phyloP scores from a whole-genome alignment of 1,140 invertebrate genomes.

The Drusus annulatus region DNA sequence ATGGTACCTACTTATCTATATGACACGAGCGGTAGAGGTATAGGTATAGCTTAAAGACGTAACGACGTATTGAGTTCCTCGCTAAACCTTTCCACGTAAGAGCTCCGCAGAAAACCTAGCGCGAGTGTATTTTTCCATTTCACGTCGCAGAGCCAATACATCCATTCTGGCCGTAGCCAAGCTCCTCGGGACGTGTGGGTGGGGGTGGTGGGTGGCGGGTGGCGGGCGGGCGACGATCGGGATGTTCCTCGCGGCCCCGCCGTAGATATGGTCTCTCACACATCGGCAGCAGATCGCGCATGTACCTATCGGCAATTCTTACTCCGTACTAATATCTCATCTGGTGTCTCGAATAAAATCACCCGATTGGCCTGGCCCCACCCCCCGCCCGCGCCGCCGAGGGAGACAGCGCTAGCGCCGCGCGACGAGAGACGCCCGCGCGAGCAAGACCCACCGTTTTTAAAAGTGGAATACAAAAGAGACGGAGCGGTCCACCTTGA shows the following conservation, averaged over 20 bases:
- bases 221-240: neutral
- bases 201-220: neutral
- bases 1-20: too few relatives aligned
- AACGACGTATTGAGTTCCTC: too few relatives aligned
- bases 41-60: too few relatives aligned
- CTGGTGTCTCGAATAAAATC: constrained; percentile 49
- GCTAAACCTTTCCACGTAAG: too few relatives aligned
- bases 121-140: too few relatives aligned
- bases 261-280: neutral
- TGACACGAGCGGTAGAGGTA: too few relatives aligned
- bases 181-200: neutral
- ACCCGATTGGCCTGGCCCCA: constrained; percentile 48
- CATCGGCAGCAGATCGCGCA: neutral
- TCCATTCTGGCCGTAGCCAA: too few relatives aligned
- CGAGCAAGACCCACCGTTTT: constrained; percentile 29
- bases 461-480: constrained; percentile 53
- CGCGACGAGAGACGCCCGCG: neutral
- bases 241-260: neutral
- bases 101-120: too few relatives aligned
- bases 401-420: constrained; percentile 17
- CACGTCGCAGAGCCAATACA: too few relatives aligned
- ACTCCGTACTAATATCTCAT: constrained; percentile 48
- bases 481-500: constrained; percentile 48
- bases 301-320: constrained; percentile 37
- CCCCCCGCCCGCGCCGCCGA: constrained; percentile 14